Evolutionary conservation across 2,888 invertebrate genomes (phyloP).

Genomic region (Adela reaumurella): DNA sequence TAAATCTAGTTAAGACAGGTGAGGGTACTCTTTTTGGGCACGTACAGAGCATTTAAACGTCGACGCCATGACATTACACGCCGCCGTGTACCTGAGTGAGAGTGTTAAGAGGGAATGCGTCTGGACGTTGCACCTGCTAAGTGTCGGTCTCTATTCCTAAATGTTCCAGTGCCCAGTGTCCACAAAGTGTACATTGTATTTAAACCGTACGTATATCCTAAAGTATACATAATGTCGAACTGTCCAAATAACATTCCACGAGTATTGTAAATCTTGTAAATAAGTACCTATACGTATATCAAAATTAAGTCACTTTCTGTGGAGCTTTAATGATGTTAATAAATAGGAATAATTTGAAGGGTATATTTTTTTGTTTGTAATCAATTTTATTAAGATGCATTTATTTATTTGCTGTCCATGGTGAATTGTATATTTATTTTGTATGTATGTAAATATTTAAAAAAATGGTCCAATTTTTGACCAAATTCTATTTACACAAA

Average conservation of each 20-base stretch:
- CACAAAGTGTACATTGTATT: not conserved
- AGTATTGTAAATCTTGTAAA: conserved; percentile 38
- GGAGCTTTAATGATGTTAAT: conserved; percentile 44
- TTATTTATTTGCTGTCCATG: conserved; percentile 22
- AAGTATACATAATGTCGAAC: not conserved
- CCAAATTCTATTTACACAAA: conserved; percentile 2
- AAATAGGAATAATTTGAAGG: conserved; percentile 28
- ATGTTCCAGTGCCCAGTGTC: not conserved
- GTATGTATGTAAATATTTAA: conserved; percentile 9
- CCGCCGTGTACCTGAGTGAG: no score
- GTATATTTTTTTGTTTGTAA: conserved; percentile 35
- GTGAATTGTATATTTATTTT: not conserved
- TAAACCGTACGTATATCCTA: not conserved
- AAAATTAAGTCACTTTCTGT: conserved; percentile 31
- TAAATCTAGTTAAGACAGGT: no score
- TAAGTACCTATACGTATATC: conserved; percentile 19
- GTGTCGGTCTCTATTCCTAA: no score
- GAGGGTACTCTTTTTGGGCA: no score
- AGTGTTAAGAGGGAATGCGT: no score
- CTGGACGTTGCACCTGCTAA: no score
- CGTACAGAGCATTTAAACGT: no score
- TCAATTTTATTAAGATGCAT: conserved; percentile 24
- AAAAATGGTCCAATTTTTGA: no score
- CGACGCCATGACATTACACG: no score
- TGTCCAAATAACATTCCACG: conserved; percentile 53